These are phyloP conservation scores for Menidia menidia DNA, from an alignment of 2,797 vertebrate genomes.

Conservation along the genomic window DNA sequence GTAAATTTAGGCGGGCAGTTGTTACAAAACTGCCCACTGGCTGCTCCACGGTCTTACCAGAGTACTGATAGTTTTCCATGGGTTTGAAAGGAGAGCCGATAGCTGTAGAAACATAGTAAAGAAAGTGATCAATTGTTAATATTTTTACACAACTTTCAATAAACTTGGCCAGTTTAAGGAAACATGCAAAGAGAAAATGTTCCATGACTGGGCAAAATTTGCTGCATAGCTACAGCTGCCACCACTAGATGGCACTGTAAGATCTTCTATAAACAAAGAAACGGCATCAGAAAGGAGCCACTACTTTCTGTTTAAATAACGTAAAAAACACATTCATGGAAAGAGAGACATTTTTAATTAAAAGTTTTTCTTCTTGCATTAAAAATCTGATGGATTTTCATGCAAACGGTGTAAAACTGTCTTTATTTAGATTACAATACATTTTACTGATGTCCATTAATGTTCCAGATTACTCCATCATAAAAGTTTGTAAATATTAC, in stretches of 20 bases:
- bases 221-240: constrained; percentile 8
- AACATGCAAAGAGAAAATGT: neutral
- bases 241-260: constrained; percentile 50
- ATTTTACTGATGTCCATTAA: no score
- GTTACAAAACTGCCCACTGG: neutral
- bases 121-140: neutral
- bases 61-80: constrained; percentile 97
- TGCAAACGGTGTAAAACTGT: no score
- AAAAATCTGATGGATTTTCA: no score
- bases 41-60: constrained; percentile 82
- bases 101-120: constrained; percentile 76
- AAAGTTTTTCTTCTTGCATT: no score
- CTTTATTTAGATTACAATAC: no score
- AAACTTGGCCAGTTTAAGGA: neutral
- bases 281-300: neutral
- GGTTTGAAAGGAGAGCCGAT: constrained; percentile 98
- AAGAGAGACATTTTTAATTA: neutral
- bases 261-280: neutral
- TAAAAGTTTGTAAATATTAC: no score
- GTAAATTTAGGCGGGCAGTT: neutral
- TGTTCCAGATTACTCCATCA: no score
- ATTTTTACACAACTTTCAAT: neutral
- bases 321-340: neutral
- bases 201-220: neutral
- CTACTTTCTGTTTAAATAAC: neutral